A percentile compares a stretch with the other conserved stretches of the same genome.
Evolutionary conservation across 2,888 invertebrate species (phyloP).

Genomic region (Mechanitis mazaeus): DNA sequence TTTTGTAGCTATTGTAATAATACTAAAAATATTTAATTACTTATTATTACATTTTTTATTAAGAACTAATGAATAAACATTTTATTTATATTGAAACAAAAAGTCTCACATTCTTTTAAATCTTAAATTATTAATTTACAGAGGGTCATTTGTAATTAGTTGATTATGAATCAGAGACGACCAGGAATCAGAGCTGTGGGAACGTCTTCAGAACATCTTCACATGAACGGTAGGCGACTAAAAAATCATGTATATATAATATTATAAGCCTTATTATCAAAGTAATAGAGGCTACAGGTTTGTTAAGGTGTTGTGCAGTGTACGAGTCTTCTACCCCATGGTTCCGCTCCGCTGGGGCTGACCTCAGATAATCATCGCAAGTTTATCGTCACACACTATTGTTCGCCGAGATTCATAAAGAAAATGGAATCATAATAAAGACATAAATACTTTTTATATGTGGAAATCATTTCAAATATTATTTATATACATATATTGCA

Average conservation of each 20-base stretch:
- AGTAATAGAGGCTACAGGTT: slow-evolving; percentile 5
- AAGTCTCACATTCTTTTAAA: slow-evolving; percentile 7
- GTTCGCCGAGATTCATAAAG: slow-evolving; percentile 58
- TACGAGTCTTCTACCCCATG: slow-evolving; percentile 66
- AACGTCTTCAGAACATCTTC: slow-evolving; percentile 74
- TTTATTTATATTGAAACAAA: neutral
- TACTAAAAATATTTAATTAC: neutral
- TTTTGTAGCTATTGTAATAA: neutral
- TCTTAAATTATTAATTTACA: slow-evolving; percentile 25
- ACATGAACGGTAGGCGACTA: slow-evolving; percentile 47
- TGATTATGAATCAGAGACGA: slow-evolving; percentile 70
- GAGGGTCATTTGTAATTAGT: slow-evolving; percentile 67
- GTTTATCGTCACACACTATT: slow-evolving; percentile 66
- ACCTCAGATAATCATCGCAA: slow-evolving; percentile 72
- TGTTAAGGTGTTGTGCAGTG: slow-evolving; percentile 35
- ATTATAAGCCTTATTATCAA: slow-evolving; percentile 11
- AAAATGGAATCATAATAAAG: slow-evolving; percentile 24
- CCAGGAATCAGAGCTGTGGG: slow-evolving; percentile 72
- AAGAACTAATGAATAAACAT: slow-evolving; percentile 19
- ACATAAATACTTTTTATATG: neutral
- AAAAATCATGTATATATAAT: neutral
- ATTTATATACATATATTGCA: neutral
- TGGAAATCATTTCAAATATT: neutral
- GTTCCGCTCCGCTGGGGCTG: slow-evolving; percentile 64
- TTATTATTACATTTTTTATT: slow-evolving; percentile 13